Conservation (phyloP, 2,888 invertebrate genomes). For the Troides helena region DNA sequence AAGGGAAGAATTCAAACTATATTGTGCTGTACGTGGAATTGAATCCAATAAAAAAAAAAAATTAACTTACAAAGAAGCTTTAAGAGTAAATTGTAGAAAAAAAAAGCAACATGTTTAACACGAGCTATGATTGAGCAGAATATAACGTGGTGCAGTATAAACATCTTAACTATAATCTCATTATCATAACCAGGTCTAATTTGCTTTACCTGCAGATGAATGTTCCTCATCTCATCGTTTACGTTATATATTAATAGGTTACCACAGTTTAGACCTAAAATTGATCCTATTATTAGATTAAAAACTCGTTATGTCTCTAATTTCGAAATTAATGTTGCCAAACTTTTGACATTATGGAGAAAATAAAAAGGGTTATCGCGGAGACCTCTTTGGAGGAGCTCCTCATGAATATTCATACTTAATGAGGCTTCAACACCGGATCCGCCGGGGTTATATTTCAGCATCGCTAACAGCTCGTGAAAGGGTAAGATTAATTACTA, state of each 20-base stretch:
- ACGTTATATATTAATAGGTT: neutral
- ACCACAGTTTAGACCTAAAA: neutral
- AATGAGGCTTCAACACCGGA: conserved; percentile 64
- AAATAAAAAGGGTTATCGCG: conserved; percentile 28
- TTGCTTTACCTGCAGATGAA: too few relatives aligned
- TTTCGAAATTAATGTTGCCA: conserved; percentile 19
- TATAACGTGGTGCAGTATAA: too few relatives aligned
- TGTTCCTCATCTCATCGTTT: too few relatives aligned
- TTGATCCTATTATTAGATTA: conserved; percentile 23
- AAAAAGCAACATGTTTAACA: too few relatives aligned
- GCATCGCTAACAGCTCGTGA: conserved; percentile 69
- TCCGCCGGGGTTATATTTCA: conserved; percentile 47
- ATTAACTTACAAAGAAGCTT: too few relatives aligned
- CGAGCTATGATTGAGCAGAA: too few relatives aligned
- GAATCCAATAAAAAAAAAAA: too few relatives aligned
- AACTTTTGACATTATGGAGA: conserved; percentile 17
- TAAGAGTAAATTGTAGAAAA: too few relatives aligned
- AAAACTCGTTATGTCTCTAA: conserved; percentile 19
- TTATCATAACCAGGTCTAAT: too few relatives aligned
- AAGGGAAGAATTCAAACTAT: too few relatives aligned
- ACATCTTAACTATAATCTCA: too few relatives aligned
- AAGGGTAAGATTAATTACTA: conserved; percentile 77
- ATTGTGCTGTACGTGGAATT: too few relatives aligned
- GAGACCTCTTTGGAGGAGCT: conserved; percentile 32
- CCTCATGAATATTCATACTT: conserved; percentile 54